A percentile compares a stretch with the other conserved stretches of the same genome.
Conservation (phyloP, 1,140 invertebrate genomes). For the Neodiprion lecontei region DNA sequence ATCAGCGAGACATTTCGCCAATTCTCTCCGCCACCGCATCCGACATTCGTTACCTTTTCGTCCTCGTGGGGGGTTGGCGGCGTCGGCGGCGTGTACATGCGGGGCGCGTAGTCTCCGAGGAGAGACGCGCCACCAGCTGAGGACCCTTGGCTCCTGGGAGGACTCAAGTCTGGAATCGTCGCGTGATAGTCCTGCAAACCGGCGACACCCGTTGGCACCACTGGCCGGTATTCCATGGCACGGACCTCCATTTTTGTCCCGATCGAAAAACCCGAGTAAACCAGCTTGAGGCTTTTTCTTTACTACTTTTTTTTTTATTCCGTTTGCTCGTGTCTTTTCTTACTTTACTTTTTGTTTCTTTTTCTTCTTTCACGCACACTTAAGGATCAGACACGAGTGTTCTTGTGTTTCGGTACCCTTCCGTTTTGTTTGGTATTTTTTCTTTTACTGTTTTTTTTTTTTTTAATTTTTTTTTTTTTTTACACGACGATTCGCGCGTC, state of each 20-base stretch:
- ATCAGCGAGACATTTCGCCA: too few species aligned
- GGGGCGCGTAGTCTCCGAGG: constrained; percentile 57
- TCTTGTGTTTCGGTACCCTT: not conserved
- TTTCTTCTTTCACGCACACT: not conserved
- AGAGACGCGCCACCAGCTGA: constrained; percentile 59
- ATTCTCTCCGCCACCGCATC: not conserved
- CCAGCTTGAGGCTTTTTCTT: constrained; percentile 52
- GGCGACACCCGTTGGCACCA: constrained; percentile 52
- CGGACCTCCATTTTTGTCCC: constrained; percentile 58
- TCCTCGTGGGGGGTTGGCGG: constrained; percentile 60
- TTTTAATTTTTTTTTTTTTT: not conserved
- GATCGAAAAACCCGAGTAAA: constrained; percentile 48
- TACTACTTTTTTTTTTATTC: not conserved
- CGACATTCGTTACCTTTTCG: constrained; percentile 51
- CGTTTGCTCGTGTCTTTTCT: not conserved
- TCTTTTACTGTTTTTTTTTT: not conserved
- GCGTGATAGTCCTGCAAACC: constrained; percentile 59
- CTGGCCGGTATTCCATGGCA: constrained; percentile 58
- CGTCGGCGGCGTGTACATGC: constrained; percentile 60
- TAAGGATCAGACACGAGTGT: too few species aligned
- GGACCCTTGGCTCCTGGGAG: constrained; percentile 58
- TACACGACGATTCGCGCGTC: not conserved
- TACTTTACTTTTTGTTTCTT: not conserved
- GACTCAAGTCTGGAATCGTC: constrained; percentile 57
- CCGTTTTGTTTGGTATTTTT: not conserved